Evolutionary conservation across 1,140 invertebrate genomes (phyloP), one percentile per base, ranked within the genome.

Genomic region (Oryctes rhinoceros): DNA sequence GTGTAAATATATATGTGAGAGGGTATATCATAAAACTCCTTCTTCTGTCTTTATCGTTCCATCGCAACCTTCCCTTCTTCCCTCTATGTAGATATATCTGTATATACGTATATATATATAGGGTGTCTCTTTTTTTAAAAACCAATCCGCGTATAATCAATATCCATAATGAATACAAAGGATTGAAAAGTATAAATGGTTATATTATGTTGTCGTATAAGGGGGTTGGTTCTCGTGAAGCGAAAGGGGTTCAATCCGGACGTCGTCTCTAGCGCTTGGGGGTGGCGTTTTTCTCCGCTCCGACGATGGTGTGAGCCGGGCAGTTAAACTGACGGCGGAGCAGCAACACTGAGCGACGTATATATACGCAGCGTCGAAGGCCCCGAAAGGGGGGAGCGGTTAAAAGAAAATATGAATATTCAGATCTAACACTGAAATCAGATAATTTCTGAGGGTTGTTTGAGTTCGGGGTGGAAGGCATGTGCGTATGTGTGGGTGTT

Each of bases 131-230:
- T 13, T 67, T 67, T 67, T 67, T 9, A 67, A 67, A 67, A 67
- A 67, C 65, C 65, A 67, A 67, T 67, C 65, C 65, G 65, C 65
- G 65, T 76, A 48, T 76, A 76, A 76, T 76, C 74, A 76, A 76
- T 76, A 76, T 76, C 74, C 74, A 76, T 76, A 76, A 76, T 76
- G 74, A 76, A 76, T 76, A 76, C 74, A 76, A 76, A 76, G 74
- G 74, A 39, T 76, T 76, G 74, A 76, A 76, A 76, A 76, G 74
- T 76, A 76, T 76, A 76, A 76, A 76, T 76, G 74, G 74, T 76
- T 48, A 48, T 76, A 76, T 76, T 76, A 76, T 76, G 74, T 76
- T 39, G 74, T 76, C 35, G 74, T 13, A 48, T 76, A 76, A 76
- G 74, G 74, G 24, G 74, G n/a, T 37, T 30, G 44, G 44, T 20